A percentile compares a stretch with the other conserved stretches of the same genome.
Evolutionary conservation across 2,113 vertebrate species (phyloP).

Genomic region (Myrmecophaga tridactyla): DNA sequence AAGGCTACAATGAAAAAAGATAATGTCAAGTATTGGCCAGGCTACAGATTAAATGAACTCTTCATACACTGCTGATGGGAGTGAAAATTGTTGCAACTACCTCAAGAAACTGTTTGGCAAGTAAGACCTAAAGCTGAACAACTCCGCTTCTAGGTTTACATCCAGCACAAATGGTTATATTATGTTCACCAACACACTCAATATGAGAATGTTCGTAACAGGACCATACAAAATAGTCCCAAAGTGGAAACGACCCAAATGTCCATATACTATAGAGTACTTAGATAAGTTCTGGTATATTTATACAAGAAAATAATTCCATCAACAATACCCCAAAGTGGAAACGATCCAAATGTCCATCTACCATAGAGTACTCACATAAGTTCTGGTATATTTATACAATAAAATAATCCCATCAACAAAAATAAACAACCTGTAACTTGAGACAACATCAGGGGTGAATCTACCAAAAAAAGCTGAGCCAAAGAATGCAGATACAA

Average conservation of each 20-base stretch:
- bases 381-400: accelerated
- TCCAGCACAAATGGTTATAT: neutral
- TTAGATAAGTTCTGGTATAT: accelerated
- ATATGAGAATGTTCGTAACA: neutral
- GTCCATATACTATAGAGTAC: accelerated
- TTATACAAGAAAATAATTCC: too few relatives aligned
- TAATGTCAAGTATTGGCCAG: neutral
- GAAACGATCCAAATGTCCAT: neutral
- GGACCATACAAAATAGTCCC: neutral
- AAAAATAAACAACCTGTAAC: neutral
- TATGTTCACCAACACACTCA: neutral
- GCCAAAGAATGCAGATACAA: neutral
- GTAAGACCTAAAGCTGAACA: neutral
- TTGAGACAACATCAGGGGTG: neutral
- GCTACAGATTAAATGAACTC: accelerated
- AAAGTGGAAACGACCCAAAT: neutral
- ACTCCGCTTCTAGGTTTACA: neutral
- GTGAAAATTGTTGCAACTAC: too few relatives aligned
- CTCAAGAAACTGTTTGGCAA: too few relatives aligned
- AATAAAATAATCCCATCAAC: too few relatives aligned
- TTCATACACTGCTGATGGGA: accelerated
- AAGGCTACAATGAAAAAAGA: neutral
- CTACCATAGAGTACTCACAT: accelerated
- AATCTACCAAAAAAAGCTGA: neutral
- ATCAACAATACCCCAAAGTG: too few relatives aligned